A percentile compares a stretch with the other conserved stretches of the same genome.
Conservation (phyloP, 2,888 invertebrate species). For the Stenurella melanura region DNA sequence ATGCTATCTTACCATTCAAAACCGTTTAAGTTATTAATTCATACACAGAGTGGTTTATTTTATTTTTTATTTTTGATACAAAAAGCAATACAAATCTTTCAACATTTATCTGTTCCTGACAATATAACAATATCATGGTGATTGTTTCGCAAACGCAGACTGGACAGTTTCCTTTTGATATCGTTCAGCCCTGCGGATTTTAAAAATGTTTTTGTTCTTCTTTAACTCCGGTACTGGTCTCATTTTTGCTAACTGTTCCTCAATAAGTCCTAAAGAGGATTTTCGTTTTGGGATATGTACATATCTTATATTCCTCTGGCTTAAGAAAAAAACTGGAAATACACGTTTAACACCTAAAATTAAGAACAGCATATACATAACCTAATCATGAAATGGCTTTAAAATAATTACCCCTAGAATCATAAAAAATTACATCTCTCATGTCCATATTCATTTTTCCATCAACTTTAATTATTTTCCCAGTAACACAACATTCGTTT, state of each 20-base stretch:
- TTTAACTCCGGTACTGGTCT: constrained; percentile 36
- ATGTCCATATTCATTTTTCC: constrained; percentile 83
- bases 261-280: constrained; percentile 59
- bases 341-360: constrained; percentile 72
- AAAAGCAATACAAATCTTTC: too few relatives aligned
- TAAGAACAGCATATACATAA: constrained; percentile 71
- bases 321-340: constrained; percentile 80
- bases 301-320: constrained; percentile 80
- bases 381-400: constrained; percentile 35
- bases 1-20: too few relatives aligned
- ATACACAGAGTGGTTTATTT: too few relatives aligned
- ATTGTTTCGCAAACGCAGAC: constrained; percentile 3
- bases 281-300: constrained; percentile 79
- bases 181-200: constrained; percentile 74
- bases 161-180: constrained; percentile 74
- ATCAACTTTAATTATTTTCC: constrained; percentile 78
- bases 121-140: not conserved
- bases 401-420: constrained; percentile 74
- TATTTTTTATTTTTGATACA: too few relatives aligned
- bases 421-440: constrained; percentile 78
- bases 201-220: constrained; percentile 71
- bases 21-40: too few relatives aligned
- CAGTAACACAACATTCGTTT: constrained; percentile 80
- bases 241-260: constrained; percentile 54
- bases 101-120: not conserved